Evolutionary conservation across 2,888 invertebrate species (phyloP), one percentile per base, ranked within the genome.

Genomic region (Philopedon plagiatum): DNA sequence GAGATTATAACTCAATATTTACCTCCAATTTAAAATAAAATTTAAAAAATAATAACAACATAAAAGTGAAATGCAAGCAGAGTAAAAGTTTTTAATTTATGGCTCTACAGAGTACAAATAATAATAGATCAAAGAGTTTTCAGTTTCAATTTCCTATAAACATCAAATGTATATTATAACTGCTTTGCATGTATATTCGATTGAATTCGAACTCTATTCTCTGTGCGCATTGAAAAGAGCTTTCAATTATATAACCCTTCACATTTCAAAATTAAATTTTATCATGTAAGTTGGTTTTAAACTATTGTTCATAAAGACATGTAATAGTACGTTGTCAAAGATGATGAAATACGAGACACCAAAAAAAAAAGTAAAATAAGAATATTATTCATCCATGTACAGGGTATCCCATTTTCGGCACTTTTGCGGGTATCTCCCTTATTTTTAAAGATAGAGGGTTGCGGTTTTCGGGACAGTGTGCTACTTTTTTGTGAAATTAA

Each of bases 111-210:
- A 21, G 60, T 60, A 41, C 44, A 60, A 64, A 64, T 64, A 56
- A 64, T 64, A 56, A 54, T 54, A 18, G 18, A 37, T 64, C 64
- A 64, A 64, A 54, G 64, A 41, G 41, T 49, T 41, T 41, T 64
- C 54, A 26, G 26, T 37, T 63, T 62, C 46, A 49, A 63, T 49
- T 34, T 18, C 15, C 39, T 15, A 39, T 15, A 39, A 54, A 64
- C 51, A 41, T 56, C 39, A 39, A 64, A 64, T 64, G 54, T 64
- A 54, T 64, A 64, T 39, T 64, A 54, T 41, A 64, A 64, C 39
- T 64, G 64, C 54, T 56, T 64, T 56, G 29, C 41, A 41, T 64
- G 29, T 54, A 41, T 64, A 39, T 56, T 39, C 41, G 11, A 26
- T 26, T 11, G 26, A 41, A 49, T 54, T 41, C 13, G 9, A 54